Evolutionary conservation across 2,888 invertebrate genomes (phyloP), one percentile per base, ranked within the genome.

Genomic region (Agonum fuliginosum): DNA sequence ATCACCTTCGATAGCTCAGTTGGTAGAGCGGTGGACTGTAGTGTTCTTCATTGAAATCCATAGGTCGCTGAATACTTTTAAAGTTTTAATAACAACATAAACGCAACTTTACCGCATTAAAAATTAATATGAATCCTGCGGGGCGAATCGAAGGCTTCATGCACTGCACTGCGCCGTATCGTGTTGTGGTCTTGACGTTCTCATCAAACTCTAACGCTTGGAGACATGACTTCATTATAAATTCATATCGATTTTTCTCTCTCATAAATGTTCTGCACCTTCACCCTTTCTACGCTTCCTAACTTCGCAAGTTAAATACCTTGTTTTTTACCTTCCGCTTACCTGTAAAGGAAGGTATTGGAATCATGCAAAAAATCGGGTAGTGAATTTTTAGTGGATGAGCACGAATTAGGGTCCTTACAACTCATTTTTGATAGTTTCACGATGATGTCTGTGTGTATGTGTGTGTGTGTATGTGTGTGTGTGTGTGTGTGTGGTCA

Each of bases 191-290:
- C 4, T 41, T 37, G 67, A 67, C 67, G 22, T 67, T n/a, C 67
- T 67, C 41, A 67, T 41, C 41, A 37, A 67, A 67, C n/a, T 37
- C 22, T 22, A 17, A n/a, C 2, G 3, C 41, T 37, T 12, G 17
- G 67, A 67, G 67, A 20, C 20, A 34, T 19, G 34, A 14, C 67
- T 41, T 67, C 67, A 67, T 67, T 67, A 67, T 67, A 67, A 67
- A 67, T 67, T 67, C 67, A 67, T 67, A 67, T 67, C 67, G 67
- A 37, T 41, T 37, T 67, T 67, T 41, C 41, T 67, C 41, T 54
- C 6, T 3, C 22, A 22, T 22, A 48, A 54, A 54, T 54, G 54
- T 67, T 14, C 41, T 67, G 22, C 65, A 37, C 22, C 37, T 5
- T 65, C 17, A 27, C 14, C 8, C 27, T n/a, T 17, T 12, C 48